Conservation (phyloP, 1,140 invertebrate genomes). For the Macrostomum lignano region DNA sequence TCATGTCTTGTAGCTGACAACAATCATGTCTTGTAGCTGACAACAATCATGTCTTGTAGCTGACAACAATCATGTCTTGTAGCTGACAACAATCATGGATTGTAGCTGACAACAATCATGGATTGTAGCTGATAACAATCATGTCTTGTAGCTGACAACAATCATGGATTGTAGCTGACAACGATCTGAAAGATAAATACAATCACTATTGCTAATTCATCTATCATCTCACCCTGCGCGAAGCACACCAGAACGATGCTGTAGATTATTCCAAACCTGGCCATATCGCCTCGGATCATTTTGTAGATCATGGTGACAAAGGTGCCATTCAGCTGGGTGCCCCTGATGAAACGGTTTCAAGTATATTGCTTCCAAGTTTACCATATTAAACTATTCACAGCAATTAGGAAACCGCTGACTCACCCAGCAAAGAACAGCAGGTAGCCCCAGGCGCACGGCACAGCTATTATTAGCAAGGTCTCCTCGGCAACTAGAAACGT, state of each 20-base stretch:
- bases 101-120: no score
- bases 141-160: no score
- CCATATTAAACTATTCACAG: no score
- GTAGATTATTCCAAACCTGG: constrained; percentile 84
- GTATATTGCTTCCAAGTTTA: no score
- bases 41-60: no score
- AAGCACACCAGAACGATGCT: constrained; percentile 68
- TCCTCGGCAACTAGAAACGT: constrained; percentile 40
- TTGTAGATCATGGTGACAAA: constrained; percentile 95
- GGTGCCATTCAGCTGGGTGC: constrained; percentile 63
- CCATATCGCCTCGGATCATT: constrained; percentile 88
- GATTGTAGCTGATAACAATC: no score
- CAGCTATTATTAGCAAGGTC: constrained; percentile 56
- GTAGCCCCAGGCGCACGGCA: constrained; percentile 79
- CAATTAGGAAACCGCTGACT: not conserved
- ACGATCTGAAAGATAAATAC: constrained; percentile 93
- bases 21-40: no score
- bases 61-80: no score
- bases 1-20: no score
- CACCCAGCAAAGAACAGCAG: constrained; percentile 95
- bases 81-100: no score
- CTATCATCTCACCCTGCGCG: no score
- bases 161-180: no score
- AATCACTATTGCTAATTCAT: constrained; percentile 28
- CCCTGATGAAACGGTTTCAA: constrained; percentile 46